A percentile compares a stretch with the other conserved stretches of the same genome.
phyloP scores from a whole-genome alignment of 2,797 vertebrate species.

The Phylloscopus collybita region DNA sequence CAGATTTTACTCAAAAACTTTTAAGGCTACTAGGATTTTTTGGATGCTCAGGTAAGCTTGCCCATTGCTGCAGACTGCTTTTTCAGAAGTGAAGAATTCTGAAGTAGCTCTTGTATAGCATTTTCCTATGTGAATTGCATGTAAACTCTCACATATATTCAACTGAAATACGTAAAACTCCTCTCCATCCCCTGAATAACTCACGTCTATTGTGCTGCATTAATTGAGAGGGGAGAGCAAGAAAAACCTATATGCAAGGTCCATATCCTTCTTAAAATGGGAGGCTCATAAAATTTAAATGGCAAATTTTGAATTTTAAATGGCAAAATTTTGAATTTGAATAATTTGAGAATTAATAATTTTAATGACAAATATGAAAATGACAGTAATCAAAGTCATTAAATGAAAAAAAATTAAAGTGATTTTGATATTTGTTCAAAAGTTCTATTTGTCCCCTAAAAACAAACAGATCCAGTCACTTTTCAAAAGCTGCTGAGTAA shows the following conservation, averaged over 20 bases:
- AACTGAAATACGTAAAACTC: background rate
- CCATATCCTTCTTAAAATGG: background rate
- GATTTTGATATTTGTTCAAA: background rate
- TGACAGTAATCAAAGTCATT: background rate
- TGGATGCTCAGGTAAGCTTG: background rate
- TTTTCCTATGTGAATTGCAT: background rate
- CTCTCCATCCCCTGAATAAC: background rate
- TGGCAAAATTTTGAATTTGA: background rate
- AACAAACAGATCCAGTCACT: background rate
- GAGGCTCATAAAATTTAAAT: background rate
- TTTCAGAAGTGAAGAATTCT: background rate
- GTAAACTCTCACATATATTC: background rate
- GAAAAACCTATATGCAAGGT: background rate
- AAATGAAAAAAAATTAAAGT: background rate
- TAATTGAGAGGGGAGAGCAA: background rate
- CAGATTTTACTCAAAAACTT: background rate
- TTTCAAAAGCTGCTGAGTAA: background rate
- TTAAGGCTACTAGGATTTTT: background rate
- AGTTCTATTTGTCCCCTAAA: background rate
- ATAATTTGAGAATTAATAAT: background rate
- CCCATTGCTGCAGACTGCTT: background rate
- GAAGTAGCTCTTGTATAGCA: background rate
- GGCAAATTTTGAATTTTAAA: background rate
- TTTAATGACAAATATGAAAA: background rate
- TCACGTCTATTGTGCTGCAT: background rate